Evolutionary conservation across 2,888 invertebrate genomes (phyloP).

Genomic region (Trichacis sp.): DNA sequence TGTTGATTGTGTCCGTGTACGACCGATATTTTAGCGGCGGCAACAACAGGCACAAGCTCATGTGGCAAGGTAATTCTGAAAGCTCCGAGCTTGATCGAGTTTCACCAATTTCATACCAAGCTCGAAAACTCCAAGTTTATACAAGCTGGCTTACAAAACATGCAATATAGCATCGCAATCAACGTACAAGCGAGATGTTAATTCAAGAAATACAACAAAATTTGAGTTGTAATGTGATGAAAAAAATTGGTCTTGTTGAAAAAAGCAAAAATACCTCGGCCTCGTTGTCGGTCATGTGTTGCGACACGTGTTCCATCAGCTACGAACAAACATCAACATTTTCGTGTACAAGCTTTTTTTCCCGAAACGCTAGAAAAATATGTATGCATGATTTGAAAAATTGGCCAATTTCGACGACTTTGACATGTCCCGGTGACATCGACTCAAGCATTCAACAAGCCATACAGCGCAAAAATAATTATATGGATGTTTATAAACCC

Average conservation of each 20-base stretch:
- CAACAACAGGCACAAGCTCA: slow-evolving; percentile 9
- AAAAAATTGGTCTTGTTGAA: slow-evolving; percentile 16
- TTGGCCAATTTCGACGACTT: not conserved
- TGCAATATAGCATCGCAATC: too few species aligned
- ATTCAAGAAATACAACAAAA: too few species aligned
- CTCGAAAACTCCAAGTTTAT: too few species aligned
- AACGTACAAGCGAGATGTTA: not conserved
- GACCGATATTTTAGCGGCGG: too few species aligned
- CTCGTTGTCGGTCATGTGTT: slow-evolving; percentile 61
- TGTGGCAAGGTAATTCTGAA: not conserved
- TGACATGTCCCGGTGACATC: not conserved
- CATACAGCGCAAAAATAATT: slow-evolving; percentile 49
- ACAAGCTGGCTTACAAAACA: not conserved
- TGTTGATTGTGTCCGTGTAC: too few species aligned
- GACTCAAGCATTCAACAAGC: slow-evolving; percentile 55
- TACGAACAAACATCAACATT: slow-evolving; percentile 63
- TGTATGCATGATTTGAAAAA: not conserved
- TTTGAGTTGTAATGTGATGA: slow-evolving; percentile 12
- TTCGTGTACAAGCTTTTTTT: slow-evolving; percentile 53
- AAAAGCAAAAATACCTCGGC: slow-evolving; percentile 56
- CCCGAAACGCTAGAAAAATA: not conserved
- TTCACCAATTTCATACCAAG: not conserved
- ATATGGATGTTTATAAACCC: too few species aligned
- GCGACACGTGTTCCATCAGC: slow-evolving; percentile 65
- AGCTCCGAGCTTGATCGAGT: slow-evolving; percentile 4